Evolutionary conservation across 2,888 invertebrate species (phyloP), one percentile per base, ranked within the genome.

Genomic region (Caenorhabditis parvicauda): DNA sequence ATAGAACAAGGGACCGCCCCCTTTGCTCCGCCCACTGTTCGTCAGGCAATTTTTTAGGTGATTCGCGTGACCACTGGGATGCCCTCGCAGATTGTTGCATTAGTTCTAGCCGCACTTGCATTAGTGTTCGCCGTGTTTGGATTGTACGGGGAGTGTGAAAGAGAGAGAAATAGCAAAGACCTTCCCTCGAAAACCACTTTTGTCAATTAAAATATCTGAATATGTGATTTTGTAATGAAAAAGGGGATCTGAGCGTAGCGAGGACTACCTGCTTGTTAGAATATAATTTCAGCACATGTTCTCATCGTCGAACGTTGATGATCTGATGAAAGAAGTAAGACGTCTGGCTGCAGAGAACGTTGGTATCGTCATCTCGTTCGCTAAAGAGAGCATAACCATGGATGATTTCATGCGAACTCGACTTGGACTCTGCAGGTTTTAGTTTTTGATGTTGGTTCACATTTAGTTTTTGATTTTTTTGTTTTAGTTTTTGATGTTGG

Each of bases 351-450:
- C 87, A 52, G 86, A 88, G 68, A 89, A 89, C 81, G 85, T 96
- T 64, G 91, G 89, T 55, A 87, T 90, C 62, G 88, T 86, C 67
- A 89, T 96, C 54, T 90, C 90, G 84, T 88, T 91, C 64, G 85
- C 90, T 54, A 88, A 89, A 64, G 89, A 90, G 49, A 88, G 88
- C 68, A 90, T 93, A 39, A 89, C 89, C 0, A 84, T 90, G 67
- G 90, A 92, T 72, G 90, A 92, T 81, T 93, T 92, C 82, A 87
- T 89, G 73, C 87, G 87, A 66, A 89, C 91, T 82, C 86, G 93
- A 81, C 88, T 98, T 82, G 96, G 96, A 63, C 90, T 91, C 82
- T 92, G 88, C 83, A 90, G 91, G 91, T 89, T 82, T 82, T 69
- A 67, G 41, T 28, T 32, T 25, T 12, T 25, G n/a, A 49, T 2